Conservation (phyloP, 2,888 invertebrate species). For the Aspidapion aeneum region DNA sequence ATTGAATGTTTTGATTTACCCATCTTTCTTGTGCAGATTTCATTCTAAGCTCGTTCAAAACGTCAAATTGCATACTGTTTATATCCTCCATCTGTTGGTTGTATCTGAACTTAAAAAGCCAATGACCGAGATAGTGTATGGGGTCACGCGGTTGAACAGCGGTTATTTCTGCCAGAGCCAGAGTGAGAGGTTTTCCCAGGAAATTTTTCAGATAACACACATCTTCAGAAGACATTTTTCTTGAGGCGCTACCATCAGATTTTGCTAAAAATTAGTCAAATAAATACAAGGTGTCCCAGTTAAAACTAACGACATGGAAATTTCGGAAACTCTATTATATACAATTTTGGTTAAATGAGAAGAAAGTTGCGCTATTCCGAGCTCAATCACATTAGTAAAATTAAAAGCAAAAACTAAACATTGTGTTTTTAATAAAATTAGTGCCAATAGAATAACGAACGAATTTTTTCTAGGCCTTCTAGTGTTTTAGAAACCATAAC, state of each 20-base stretch:
- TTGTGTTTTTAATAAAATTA: too few species aligned
- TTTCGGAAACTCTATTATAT: too few species aligned
- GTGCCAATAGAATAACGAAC: too few species aligned
- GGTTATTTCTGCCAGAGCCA: slow-evolving; percentile 49
- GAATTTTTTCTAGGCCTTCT: too few species aligned
- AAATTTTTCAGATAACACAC: slow-evolving; percentile 43
- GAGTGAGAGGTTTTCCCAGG: slow-evolving; percentile 44
- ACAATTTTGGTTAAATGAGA: too few species aligned
- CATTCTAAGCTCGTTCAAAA: slow-evolving; percentile 40
- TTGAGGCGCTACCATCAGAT: slow-evolving; percentile 13
- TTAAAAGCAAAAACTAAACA: too few species aligned
- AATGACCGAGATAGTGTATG: slow-evolving; percentile 50
- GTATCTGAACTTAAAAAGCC: slow-evolving; percentile 50
- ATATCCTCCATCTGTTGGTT: slow-evolving; percentile 45
- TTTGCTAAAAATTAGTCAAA: slow-evolving; percentile 16
- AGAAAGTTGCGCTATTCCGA: too few species aligned
- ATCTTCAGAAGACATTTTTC: slow-evolving; percentile 40
- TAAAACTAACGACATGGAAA: too few species aligned
- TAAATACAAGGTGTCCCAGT: too few species aligned
- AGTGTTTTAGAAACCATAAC: too few species aligned
- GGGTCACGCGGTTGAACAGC: slow-evolving; percentile 49
- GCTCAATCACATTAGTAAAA: too few species aligned
- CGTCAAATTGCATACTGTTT: slow-evolving; percentile 40
- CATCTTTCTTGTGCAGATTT: slow-evolving; percentile 39
- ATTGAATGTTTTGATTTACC: too few species aligned